These are phyloP conservation scores for Drosophila helvetica DNA, from an alignment of 2,888 invertebrate species.

Conservation along the genomic window DNA sequence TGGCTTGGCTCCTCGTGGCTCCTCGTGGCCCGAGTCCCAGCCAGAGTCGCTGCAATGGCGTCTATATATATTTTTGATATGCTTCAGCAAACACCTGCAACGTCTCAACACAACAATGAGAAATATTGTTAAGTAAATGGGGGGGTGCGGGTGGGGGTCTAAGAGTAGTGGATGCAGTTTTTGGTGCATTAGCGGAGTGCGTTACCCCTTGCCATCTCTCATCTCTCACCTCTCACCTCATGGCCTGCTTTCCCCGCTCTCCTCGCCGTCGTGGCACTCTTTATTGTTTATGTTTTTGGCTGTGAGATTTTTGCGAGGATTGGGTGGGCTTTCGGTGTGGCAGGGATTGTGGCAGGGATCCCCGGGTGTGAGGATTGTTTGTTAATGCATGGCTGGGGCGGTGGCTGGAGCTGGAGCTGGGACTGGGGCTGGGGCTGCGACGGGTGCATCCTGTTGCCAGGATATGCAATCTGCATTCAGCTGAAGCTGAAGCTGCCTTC, in stretches of 20 bases:
- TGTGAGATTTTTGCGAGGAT: conserved; percentile 25
- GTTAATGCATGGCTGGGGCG: conserved; percentile 61
- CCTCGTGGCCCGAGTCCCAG: conserved; percentile 33
- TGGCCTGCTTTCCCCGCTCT: not conserved
- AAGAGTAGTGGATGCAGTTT: conserved; percentile 47
- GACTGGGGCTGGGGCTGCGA: conserved; percentile 33
- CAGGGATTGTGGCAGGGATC: conserved; percentile 5
- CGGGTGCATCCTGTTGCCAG: conserved; percentile 46
- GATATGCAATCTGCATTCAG: conserved; percentile 73
- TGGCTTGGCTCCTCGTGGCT: conserved; percentile 10
- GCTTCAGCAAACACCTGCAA: conserved; percentile 77
- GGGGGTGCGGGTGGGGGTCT: not conserved
- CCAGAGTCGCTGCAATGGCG: not conserved
- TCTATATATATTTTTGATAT: conserved; percentile 68
- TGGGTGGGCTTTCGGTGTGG: no score
- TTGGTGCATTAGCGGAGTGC: conserved; percentile 75
- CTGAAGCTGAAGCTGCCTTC: conserved; percentile 4
- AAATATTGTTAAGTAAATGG: conserved; percentile 72
- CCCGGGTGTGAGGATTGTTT: conserved; percentile 22
- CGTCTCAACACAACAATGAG: conserved; percentile 77
- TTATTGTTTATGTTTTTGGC: conserved; percentile 68
- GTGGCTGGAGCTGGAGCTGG: no score
- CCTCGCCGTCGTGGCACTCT: conserved; percentile 36
- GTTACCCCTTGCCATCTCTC: conserved; percentile 30
- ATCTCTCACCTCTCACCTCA: not conserved